Percentiles rank a stretch among this genome's conserved stretches.
These are phyloP conservation scores for Thaleichthys pacificus DNA, from an alignment of 2,797 vertebrate genomes.

Conservation along the genomic window DNA sequence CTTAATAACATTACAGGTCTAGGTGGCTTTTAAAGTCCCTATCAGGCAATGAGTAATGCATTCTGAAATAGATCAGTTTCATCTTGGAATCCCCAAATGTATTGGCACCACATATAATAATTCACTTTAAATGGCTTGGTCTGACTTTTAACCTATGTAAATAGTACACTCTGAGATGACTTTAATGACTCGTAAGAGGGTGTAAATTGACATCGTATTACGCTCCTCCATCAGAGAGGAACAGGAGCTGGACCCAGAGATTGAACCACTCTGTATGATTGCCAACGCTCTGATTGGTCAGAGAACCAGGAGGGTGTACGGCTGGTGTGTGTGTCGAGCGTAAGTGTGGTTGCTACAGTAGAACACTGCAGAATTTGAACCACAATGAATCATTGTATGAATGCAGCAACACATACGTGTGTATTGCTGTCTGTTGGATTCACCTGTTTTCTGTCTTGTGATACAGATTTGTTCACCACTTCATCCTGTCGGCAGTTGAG, in stretches of 20 bases:
- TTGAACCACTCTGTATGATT: conserved; percentile 82
- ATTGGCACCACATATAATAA: conserved; percentile 84
- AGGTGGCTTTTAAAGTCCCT: conserved; percentile 86
- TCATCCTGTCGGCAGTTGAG: too few species aligned
- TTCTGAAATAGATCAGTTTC: conserved; percentile 80
- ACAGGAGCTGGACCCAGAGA: conserved; percentile 76
- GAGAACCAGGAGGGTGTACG: conserved; percentile 69
- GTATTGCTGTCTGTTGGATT: background rate
- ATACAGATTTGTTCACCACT: background rate
- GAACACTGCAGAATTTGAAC: conserved; percentile 36
- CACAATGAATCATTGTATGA: background rate
- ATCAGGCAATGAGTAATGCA: conserved; percentile 82
- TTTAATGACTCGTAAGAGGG: conserved; percentile 73
- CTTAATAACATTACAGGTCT: conserved; percentile 88
- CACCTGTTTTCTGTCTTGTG: background rate
- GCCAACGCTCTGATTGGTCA: conserved; percentile 79
- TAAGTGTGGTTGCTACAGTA: conserved; percentile 67
- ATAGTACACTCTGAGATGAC: conserved; percentile 83
- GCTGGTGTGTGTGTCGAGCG: background rate
- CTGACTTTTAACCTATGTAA: conserved; percentile 89
- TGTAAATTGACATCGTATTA: conserved; percentile 79
- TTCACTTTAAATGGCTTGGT: conserved; percentile 83
- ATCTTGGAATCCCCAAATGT: conserved; percentile 79
- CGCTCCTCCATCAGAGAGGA: conserved; percentile 57
- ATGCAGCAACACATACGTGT: background rate